A percentile compares a stretch with the other conserved stretches of the same genome.
These are phyloP conservation scores for Drosophila fungiperda DNA, from an alignment of 2,888 invertebrate species.

Conservation along the genomic window DNA sequence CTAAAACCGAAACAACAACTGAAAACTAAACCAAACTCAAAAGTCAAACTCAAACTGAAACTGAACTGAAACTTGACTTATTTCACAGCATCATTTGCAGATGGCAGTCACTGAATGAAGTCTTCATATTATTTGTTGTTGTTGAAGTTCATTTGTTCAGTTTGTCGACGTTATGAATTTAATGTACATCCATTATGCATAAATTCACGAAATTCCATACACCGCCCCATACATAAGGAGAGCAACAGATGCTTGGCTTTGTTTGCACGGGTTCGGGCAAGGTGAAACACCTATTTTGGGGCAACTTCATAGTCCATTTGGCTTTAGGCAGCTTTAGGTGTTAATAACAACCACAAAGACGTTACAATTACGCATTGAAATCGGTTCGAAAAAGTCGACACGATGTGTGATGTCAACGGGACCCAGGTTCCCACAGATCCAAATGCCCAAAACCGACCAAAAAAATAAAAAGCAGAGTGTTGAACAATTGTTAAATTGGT, in stretches of 20 bases:
- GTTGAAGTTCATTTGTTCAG: conserved; percentile 39
- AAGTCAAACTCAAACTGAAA: conserved; percentile 6
- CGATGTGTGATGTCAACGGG: conserved; percentile 77
- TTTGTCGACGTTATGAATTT: conserved; percentile 76
- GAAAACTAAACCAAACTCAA: conserved; percentile 37
- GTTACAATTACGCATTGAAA: conserved; percentile 83
- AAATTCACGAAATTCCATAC: conserved; percentile 79
- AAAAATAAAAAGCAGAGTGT: conserved; percentile 35
- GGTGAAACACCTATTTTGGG: conserved; percentile 61
- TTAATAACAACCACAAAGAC: conserved; percentile 80
- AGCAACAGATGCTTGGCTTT: conserved; percentile 55
- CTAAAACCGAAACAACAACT: conserved; percentile 61
- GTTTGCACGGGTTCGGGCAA: conserved; percentile 47
- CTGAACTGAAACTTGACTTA: conserved; percentile 27
- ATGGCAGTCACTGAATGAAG: conserved; percentile 8
- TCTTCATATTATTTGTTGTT: conserved; percentile 20
- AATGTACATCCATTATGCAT: conserved; percentile 78
- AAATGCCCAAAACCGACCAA: neutral
- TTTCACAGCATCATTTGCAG: conserved; percentile 50
- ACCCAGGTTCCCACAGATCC: conserved; percentile 69
- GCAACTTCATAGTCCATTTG: conserved; percentile 82
- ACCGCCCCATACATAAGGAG: conserved; percentile 25
- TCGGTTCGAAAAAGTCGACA: conserved; percentile 54
- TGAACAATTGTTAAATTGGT: conserved; percentile 77
- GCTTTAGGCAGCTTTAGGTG: conserved; percentile 69